A percentile compares a stretch with the other conserved stretches of the same genome.
Evolutionary conservation across 1,140 invertebrate species (phyloP).

Genomic region (Microplitis mediator): DNA sequence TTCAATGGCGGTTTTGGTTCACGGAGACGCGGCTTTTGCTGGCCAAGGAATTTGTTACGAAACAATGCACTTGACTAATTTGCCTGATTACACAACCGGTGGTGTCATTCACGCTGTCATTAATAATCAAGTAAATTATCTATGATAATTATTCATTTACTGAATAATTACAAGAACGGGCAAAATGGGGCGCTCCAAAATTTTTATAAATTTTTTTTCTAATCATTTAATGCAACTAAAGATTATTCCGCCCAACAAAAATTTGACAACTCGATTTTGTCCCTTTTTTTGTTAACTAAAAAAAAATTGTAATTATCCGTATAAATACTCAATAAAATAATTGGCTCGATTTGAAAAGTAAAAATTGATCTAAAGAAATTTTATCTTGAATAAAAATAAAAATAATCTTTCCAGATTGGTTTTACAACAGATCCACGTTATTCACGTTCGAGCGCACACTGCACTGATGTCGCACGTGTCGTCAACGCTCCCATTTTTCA

Average conservation of each 20-base stretch:
- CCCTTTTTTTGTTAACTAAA: too few species aligned
- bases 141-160: too few species aligned
- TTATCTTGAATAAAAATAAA: background rate
- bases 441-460: conserved; percentile 69
- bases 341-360: background rate
- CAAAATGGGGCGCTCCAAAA: too few species aligned
- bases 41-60: conserved; percentile 91
- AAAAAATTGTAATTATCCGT: too few species aligned
- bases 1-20: conserved; percentile 77
- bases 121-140: conserved; percentile 78
- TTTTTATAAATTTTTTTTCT: too few species aligned
- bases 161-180: too few species aligned
- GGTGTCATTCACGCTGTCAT: conserved; percentile 90
- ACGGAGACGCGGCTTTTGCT: conserved; percentile 88
- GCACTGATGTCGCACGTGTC: conserved; percentile 82
- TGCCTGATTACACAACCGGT: conserved; percentile 85
- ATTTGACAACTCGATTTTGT: too few species aligned
- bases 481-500: conserved; percentile 93
- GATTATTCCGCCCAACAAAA: too few species aligned
- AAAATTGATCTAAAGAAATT: background rate
- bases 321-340: background rate
- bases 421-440: conserved; percentile 92
- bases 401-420: conserved; percentile 64
- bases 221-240: too few species aligned
- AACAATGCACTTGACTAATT: conserved; percentile 83